Percentiles rank a stretch among this genome's conserved stretches.
Conservation (phyloP, 23 tunicate species). For the Aplidium turbinatum region DNA sequence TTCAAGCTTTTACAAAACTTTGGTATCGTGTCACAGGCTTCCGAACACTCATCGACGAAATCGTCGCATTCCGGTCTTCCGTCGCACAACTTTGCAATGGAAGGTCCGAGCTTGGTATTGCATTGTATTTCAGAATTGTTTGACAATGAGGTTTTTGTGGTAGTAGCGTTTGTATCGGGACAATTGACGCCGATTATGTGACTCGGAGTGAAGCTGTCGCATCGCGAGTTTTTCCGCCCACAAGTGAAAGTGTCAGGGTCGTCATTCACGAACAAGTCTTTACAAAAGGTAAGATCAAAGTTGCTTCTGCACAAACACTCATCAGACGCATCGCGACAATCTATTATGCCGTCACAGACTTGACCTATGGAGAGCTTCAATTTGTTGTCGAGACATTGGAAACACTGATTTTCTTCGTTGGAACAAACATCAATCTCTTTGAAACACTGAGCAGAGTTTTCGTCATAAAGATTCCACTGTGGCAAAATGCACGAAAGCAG, state of each 20-base stretch:
- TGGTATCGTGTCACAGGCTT: background rate
- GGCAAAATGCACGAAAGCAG: conserved; percentile 1
- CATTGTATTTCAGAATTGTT: background rate
- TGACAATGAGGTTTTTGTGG: no score
- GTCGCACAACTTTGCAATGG: background rate
- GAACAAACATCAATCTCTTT: background rate
- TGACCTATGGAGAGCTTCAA: background rate
- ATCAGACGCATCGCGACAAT: conserved; percentile 13
- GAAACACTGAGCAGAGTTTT: background rate
- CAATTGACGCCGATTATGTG: background rate
- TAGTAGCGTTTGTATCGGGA: background rate
- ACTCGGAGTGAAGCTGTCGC: background rate
- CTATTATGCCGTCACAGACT: conserved; percentile 1
- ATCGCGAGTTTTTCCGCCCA: background rate
- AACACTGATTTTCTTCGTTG: background rate
- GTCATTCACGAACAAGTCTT: background rate
- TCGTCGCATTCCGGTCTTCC: conserved; percentile 2
- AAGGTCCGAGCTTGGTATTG: background rate
- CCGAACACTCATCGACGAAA: conserved; percentile 1
- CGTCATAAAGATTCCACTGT: conserved; percentile 1
- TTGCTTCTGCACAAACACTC: conserved; percentile 8
- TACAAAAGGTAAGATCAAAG: background rate
- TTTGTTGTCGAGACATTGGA: background rate
- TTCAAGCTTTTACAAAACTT: background rate
- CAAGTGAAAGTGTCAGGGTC: background rate